Evolutionary conservation across 2,888 invertebrate species (phyloP), one percentile per base, ranked within the genome.

Genomic region (Yponomeuta malinellus): DNA sequence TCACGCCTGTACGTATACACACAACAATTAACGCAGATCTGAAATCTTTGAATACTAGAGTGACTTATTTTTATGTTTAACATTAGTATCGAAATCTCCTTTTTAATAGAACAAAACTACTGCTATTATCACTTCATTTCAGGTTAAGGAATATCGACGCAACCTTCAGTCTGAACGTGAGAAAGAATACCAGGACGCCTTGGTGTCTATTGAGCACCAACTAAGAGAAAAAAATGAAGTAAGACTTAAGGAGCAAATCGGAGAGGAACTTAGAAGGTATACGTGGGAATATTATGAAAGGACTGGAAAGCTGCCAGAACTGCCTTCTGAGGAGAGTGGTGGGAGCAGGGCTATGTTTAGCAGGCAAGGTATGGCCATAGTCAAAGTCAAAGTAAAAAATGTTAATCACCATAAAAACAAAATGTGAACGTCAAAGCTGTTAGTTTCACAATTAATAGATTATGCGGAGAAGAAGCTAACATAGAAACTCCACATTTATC

Each of bases 241-340:
- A 0, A 94, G 94, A 74, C 95, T 98, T 80, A 95, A 96, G 80
- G 98, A 98, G 81, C 96, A 96, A 75, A 95, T 98, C 78, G 95
- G 96, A 74, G 96, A 96, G 79, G 97, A 98, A 89, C 94, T 98
- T 37, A 93, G 98, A 73, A 94, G 95, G 73, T 98, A 98, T 98
- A 95, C 98, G 73, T 94, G 95, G 75, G 96, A 96, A 76, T 97
- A 96, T 81, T 96, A 96, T 84, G 94, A 95, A 63, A 95, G 95
- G 78, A 96, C 96, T 6, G 97, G 96, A 43, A 96, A 96, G 80
- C 95, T 98, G 79, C 98, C 99, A 0, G 98, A 98, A 76, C 95
- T 97, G 78, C 98, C 98, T 0, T 95, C 97, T 2, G 97, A 96
- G 74, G 98, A 98, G 79, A 95, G 96, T 76, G 98, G 98, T 9